These are phyloP conservation scores for Paramuricea clavata DNA, from an alignment of 92 coral and sea anemone genomes.

Conservation along the genomic window DNA sequence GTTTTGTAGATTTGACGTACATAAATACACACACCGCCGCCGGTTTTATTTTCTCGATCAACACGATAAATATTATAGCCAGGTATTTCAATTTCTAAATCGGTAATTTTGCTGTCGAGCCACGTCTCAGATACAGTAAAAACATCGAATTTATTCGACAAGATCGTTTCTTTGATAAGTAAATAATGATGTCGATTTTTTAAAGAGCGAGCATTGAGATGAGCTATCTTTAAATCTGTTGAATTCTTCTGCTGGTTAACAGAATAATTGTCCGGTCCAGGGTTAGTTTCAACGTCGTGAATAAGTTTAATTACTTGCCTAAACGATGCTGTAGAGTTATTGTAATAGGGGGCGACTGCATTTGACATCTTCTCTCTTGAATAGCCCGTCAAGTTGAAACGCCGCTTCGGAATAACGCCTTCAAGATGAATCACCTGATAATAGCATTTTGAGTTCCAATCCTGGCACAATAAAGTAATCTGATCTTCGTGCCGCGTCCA, in stretches of 20 bases:
- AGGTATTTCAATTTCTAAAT: conserved; percentile 75
- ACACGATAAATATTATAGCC: conserved; percentile 71
- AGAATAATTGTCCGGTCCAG: not conserved
- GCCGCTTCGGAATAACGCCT: too few relatives aligned
- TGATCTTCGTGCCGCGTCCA: too few relatives aligned
- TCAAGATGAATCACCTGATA: too few relatives aligned
- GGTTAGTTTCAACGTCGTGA: too few relatives aligned
- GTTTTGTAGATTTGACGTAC: conserved; percentile 51
- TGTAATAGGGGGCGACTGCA: too few relatives aligned
- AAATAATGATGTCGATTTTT: conserved; percentile 68
- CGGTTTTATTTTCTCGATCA: conserved; percentile 69
- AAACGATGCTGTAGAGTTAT: too few relatives aligned
- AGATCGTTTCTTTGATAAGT: conserved; percentile 59
- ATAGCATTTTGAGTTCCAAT: too few relatives aligned
- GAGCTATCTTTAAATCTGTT: conserved; percentile 1
- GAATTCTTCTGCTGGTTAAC: not conserved
- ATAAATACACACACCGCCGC: conserved; percentile 64
- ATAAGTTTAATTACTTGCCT: too few relatives aligned
- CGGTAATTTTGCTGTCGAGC: conserved; percentile 59
- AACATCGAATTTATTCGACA: conserved; percentile 63
- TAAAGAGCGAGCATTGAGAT: conserved; percentile 67
- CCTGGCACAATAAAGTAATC: too few relatives aligned
- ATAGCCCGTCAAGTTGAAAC: too few relatives aligned
- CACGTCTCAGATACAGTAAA: conserved; percentile 76
- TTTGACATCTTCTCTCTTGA: too few relatives aligned